Conservation (phyloP, 2,113 vertebrate genomes). For the Caracal caracal region DNA sequence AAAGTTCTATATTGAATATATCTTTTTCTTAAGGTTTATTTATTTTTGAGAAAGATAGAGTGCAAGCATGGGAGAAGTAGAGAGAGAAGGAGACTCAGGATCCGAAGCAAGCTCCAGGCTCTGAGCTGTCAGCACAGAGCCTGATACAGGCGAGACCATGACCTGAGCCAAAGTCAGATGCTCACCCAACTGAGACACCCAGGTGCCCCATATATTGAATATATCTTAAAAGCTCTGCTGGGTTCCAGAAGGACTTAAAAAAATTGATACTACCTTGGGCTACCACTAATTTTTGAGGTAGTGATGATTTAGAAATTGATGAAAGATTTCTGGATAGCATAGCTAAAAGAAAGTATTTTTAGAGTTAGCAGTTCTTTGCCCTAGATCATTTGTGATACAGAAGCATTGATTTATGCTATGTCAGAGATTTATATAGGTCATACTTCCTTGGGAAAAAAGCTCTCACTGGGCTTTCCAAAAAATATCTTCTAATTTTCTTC, state of each 20-base stretch:
- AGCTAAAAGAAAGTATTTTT: neutral
- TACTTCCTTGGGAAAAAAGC: neutral
- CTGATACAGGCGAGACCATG: too few relatives aligned
- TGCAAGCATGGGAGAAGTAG: too few relatives aligned
- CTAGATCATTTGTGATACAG: slow-evolving; percentile 5
- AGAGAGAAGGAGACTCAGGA: too few relatives aligned
- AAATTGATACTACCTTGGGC: neutral
- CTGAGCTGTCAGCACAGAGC: too few relatives aligned
- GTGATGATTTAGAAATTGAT: slow-evolving; percentile 12
- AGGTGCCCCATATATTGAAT: neutral
- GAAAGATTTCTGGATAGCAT: neutral
- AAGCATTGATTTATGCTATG: neutral
- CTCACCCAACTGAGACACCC: too few relatives aligned
- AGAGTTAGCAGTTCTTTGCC: neutral
- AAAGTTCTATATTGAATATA: neutral
- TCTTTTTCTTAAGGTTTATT: neutral
- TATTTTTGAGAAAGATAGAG: too few relatives aligned
- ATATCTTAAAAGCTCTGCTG: slow-evolving; percentile 3
- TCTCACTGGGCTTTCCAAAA: neutral
- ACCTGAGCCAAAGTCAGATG: too few relatives aligned
- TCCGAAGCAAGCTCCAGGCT: too few relatives aligned
- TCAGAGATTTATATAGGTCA: neutral
- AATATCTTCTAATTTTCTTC: neutral
- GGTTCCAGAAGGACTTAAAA: neutral
- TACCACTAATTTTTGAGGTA: slow-evolving; percentile 17